Base-by-base conservation (phyloP, 2,797 vertebrate species). In the Calcarius lapponicus region DNA sequence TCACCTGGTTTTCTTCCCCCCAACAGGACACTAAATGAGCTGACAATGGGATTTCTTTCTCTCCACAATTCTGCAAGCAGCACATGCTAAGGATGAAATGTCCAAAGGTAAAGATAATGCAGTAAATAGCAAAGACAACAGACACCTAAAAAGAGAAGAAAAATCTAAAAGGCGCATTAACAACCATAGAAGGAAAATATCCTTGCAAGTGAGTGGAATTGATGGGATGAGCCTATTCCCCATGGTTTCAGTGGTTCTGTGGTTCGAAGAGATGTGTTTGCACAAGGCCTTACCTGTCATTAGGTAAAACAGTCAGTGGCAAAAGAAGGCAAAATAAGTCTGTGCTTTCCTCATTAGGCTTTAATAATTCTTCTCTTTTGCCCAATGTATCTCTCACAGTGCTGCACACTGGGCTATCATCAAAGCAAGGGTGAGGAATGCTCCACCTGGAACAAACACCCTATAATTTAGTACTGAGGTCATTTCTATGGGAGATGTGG, bases 401-500 rank as follows among this genome's bases (percentile, higher is more conserved):
- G 57, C 65, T 66, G 14, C 65, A 51, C n/a, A 9, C 65, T 66
- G 70, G 70, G 29, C 88, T 90, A n/a, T 86, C 80, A 93, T 94
- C 94, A 96, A 96, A 96, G 93, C 70, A 24, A 79, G 83, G 72
- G 92, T 90, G 92, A 94, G 76, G 80, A 92, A 31, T 10, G 7
- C 66, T 83, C 40, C 70, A 36, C 70, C 76, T 60, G 60, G 47
- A 86, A 5, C 70, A 95, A 88, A 19, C 66, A 95, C 66, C 83
- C 76, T 90, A 42, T 92, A 84, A 97, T 95, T 95, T 88, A 48
- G 25, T 19, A 17, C 42, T 92, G 60, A 56, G 80, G 90, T 84
- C n/a, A 86, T 89, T 92, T 92, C 75, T 48, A 22, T 21, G 66
- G 69, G 34, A 92, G n/a, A 70, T 64, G 78, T 11, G 31, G 60